phyloP scores from a whole-genome alignment of 2,797 vertebrate species.

The Cirrhinus mrigala region DNA sequence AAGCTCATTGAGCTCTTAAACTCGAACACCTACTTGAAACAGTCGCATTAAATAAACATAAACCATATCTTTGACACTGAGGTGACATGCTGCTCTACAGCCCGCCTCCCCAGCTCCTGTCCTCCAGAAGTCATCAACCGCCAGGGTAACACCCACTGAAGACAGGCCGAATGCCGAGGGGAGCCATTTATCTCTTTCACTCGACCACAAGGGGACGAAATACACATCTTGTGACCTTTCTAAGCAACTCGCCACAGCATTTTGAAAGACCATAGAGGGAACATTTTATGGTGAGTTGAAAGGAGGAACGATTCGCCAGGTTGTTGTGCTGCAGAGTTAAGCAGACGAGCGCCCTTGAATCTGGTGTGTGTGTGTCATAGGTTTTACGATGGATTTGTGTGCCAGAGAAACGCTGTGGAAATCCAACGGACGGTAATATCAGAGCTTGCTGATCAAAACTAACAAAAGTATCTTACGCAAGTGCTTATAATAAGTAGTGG shows the following conservation, averaged over 20 bases:
- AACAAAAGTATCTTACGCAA: not conserved
- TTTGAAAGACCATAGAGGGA: constrained; percentile 50
- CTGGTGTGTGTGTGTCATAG: constrained; percentile 1
- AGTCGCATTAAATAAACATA: not conserved
- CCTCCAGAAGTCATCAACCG: constrained; percentile 61
- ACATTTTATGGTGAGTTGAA: constrained; percentile 45
- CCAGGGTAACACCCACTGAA: constrained; percentile 58
- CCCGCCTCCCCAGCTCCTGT: constrained; percentile 27
- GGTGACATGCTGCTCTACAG: constrained; percentile 2
- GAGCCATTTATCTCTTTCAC: constrained; percentile 61
- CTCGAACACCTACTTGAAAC: constrained; percentile 1
- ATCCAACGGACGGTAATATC: not conserved
- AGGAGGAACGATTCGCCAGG: constrained; percentile 24
- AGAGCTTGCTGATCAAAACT: not conserved
- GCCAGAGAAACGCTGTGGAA: not conserved
- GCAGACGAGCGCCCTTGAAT: constrained; percentile 28
- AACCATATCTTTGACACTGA: constrained; percentile 13
- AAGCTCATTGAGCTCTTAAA: not conserved
- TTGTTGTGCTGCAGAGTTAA: not conserved
- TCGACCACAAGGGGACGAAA: constrained; percentile 43
- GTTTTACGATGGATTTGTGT: not conserved
- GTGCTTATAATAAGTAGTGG: not conserved
- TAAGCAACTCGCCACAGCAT: constrained; percentile 36
- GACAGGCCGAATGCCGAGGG: constrained; percentile 57
- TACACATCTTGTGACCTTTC: constrained; percentile 54